Evolutionary conservation across 2,888 invertebrate genomes (phyloP).

Genomic region (Ormyrus rosae): DNA sequence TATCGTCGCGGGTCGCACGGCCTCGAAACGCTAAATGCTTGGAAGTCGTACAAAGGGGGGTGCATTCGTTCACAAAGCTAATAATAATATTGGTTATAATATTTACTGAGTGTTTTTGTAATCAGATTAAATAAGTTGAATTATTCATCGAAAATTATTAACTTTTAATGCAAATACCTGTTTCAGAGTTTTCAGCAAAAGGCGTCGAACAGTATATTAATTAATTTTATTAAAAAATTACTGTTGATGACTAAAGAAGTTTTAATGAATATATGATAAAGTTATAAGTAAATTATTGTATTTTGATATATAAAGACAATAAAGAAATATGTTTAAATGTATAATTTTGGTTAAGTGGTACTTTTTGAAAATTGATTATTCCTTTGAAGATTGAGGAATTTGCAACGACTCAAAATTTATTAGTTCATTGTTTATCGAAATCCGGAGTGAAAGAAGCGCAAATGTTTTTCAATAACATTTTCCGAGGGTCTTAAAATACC

Average conservation of each 20-base stretch:
- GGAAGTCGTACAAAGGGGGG: no score
- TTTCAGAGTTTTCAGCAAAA: slow-evolving; percentile 26
- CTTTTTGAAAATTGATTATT: no score
- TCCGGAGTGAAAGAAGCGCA: no score
- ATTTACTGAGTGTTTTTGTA: not conserved
- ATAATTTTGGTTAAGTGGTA: not conserved
- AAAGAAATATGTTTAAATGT: not conserved
- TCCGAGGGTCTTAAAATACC: no score
- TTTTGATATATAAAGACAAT: not conserved
- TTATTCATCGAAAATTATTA: slow-evolving; percentile 21
- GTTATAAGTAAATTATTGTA: slow-evolving; percentile 8
- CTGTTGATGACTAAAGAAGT: slow-evolving; percentile 8
- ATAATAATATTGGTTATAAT: no score
- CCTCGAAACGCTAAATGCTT: no score
- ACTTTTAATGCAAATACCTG: slow-evolving; percentile 30
- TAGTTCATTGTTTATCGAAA: no score
- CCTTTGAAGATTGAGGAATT: not conserved
- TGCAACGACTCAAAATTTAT: slow-evolving; percentile 32
- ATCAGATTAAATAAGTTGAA: slow-evolving; percentile 10
- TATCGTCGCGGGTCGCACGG: no score
- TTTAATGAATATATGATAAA: slow-evolving; percentile 13
- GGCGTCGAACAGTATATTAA: no score
- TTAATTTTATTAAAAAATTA: no score
- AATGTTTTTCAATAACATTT: no score
- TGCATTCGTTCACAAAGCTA: no score